Conservation (phyloP, 2,113 vertebrate genomes). For the Trematocara variabile region DNA sequence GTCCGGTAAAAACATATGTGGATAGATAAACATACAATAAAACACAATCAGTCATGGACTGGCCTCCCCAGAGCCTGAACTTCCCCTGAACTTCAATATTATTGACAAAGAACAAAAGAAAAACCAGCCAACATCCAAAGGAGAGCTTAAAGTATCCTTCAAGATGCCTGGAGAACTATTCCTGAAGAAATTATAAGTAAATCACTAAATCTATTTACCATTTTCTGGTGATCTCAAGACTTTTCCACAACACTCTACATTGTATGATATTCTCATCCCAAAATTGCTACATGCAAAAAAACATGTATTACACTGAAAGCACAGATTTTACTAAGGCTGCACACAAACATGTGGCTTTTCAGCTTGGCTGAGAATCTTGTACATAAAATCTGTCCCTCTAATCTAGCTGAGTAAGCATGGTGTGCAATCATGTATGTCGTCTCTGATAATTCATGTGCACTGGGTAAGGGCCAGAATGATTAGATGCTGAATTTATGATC, state of each 20-base stretch:
- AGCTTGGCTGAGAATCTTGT: background rate
- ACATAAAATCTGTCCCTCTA: background rate
- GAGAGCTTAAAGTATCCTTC: background rate
- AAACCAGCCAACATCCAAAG: background rate
- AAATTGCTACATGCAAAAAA: background rate
- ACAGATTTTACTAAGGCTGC: background rate
- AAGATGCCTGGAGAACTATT: background rate
- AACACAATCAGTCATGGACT: background rate
- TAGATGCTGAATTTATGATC: background rate
- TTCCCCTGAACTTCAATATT: background rate
- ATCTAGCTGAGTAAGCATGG: background rate
- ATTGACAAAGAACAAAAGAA: background rate
- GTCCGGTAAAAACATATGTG: background rate
- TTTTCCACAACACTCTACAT: background rate
- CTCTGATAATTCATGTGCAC: background rate
- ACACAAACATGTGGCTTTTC: background rate
- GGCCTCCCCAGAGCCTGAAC: background rate
- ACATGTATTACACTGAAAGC: background rate
- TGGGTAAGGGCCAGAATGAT: background rate
- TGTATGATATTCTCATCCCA: background rate
- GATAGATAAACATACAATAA: background rate
- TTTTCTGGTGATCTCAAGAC: background rate
- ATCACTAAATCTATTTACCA: background rate
- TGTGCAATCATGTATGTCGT: background rate
- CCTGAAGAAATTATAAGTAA: background rate